Evolutionary conservation across 2,888 invertebrate genomes (phyloP).

Genomic region (Enchytraeus crypticus): DNA sequence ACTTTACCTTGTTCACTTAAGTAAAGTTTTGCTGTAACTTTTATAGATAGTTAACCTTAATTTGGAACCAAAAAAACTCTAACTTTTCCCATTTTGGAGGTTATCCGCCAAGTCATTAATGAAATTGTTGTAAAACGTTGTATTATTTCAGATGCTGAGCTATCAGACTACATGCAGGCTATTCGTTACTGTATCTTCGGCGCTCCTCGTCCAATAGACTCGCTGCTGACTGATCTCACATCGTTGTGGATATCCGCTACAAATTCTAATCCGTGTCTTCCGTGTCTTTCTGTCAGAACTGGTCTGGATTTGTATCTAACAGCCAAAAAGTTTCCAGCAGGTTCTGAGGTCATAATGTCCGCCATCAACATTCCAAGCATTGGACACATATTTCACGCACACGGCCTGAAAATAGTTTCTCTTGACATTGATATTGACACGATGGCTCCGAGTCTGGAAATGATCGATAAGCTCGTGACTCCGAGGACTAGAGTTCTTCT

Average conservation of each 20-base stretch:
- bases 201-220: not conserved
- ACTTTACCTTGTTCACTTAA: too few relatives aligned
- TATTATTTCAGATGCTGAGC: not conserved
- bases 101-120: too few relatives aligned
- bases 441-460: constrained; percentile 38
- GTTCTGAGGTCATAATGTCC: constrained; percentile 48
- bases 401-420: constrained; percentile 39
- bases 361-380: constrained; percentile 49
- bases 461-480: constrained; percentile 38
- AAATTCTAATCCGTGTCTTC: constrained; percentile 23
- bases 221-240: not conserved
- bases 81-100: too few relatives aligned
- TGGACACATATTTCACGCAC: constrained; percentile 38
- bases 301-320: constrained; percentile 27
- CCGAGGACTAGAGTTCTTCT: constrained; percentile 43
- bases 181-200: not conserved
- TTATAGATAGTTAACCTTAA: too few relatives aligned
- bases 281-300: constrained; percentile 27
- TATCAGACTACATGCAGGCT: not conserved
- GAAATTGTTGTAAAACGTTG: not conserved
- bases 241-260: constrained; percentile 14
- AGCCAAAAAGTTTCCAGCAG: constrained; percentile 40
- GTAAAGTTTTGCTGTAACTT: too few relatives aligned
- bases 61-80: too few relatives aligned
- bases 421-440: constrained; percentile 45